phyloP scores from a whole-genome alignment of 2,888 invertebrate genomes.

The Sminthurides aquaticus region DNA sequence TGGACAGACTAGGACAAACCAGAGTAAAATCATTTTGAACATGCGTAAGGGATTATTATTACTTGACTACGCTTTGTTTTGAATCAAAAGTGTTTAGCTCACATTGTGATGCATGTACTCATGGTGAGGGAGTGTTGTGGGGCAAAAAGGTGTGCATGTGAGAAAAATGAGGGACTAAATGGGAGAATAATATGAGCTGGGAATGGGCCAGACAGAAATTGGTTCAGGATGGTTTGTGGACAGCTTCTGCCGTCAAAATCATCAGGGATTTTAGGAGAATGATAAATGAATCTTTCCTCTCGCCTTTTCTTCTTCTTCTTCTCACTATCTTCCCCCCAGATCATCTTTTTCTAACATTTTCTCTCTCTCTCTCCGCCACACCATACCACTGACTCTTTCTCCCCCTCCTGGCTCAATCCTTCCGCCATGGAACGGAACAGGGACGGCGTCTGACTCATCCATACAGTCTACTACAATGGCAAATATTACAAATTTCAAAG shows the following conservation, averaged over 20 bases:
- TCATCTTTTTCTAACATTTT: slow-evolving; percentile 1
- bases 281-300: slow-evolving; percentile 21
- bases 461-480: too few relatives aligned
- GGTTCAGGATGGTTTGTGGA: slow-evolving; percentile 27
- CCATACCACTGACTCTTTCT: too few relatives aligned
- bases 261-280: slow-evolving; percentile 25
- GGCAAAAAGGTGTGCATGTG: background rate
- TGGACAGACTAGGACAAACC: too few relatives aligned
- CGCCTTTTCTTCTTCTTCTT: background rate
- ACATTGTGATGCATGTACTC: background rate
- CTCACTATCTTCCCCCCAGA: background rate
- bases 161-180: slow-evolving; percentile 16
- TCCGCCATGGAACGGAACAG: too few relatives aligned
- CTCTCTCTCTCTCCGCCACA: slow-evolving; percentile 5
- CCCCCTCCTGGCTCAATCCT: too few relatives aligned
- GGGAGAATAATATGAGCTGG: slow-evolving; percentile 24
- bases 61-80: background rate
- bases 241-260: slow-evolving; percentile 26
- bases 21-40: too few relatives aligned
- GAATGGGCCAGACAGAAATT: slow-evolving; percentile 23
- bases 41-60: background rate
- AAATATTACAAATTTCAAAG: too few relatives aligned
- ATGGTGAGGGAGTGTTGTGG: background rate
- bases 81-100: background rate
- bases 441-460: too few relatives aligned